Conservation (phyloP, 2,113 vertebrate genomes). For the Ophthalmolycus amberensis region DNA sequence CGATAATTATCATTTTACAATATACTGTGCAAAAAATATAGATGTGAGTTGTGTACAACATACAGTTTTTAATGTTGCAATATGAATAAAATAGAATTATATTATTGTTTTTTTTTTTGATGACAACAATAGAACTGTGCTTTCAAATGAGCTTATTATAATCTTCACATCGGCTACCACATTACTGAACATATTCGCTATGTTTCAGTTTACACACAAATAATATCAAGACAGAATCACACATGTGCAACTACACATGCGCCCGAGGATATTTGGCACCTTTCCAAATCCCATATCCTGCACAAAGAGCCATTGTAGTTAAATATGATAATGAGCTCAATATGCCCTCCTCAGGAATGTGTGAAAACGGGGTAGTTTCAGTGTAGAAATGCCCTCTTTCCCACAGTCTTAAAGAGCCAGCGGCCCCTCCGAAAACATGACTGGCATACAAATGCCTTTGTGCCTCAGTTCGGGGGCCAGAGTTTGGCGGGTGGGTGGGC, state of each 20-base stretch:
- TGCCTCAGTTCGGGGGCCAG: constrained; percentile 39
- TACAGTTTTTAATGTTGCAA: not conserved
- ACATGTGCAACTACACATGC: constrained; percentile 63
- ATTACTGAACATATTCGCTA: constrained; percentile 15
- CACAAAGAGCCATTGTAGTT: constrained; percentile 86
- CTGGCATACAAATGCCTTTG: constrained; percentile 78
- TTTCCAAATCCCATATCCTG: constrained; percentile 71
- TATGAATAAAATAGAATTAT: not conserved
- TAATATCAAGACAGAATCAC: constrained; percentile 47
- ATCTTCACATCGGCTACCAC: not conserved
- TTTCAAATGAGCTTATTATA: not conserved
- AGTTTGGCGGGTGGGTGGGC: constrained; percentile 27
- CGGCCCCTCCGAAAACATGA: constrained; percentile 62
- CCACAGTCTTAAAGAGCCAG: constrained; percentile 77
- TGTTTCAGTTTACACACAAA: constrained; percentile 4
- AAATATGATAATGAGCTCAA: constrained; percentile 85
- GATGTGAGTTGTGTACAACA: not conserved
- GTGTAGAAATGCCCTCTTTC: constrained; percentile 72
- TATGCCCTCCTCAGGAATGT: constrained; percentile 85
- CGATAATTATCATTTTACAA: not conserved
- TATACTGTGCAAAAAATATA: not conserved
- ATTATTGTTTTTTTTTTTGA: not conserved
- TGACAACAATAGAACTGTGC: not conserved
- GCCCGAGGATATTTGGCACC: constrained; percentile 79
- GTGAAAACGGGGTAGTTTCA: constrained; percentile 78